These are phyloP conservation scores for Heliconius congener DNA, from an alignment of 1,140 invertebrate genomes.

Conservation along the genomic window DNA sequence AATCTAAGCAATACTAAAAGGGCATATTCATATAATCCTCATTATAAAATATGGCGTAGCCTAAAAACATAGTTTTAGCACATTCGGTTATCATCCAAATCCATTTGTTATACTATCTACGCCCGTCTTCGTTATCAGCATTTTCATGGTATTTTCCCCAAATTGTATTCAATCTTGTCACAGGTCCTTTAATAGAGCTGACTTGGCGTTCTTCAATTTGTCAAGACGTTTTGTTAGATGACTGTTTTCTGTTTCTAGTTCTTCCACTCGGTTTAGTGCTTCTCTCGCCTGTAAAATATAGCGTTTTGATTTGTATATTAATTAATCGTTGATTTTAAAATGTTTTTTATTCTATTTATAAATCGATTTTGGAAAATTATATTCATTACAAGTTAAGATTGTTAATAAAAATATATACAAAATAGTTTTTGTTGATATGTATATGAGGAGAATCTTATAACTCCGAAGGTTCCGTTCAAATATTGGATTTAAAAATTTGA, in stretches of 20 bases:
- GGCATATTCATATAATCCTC: neutral
- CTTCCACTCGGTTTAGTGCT: slow-evolving; percentile 96
- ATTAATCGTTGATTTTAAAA: neutral
- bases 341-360: neutral
- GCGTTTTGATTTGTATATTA: neutral
- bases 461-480: no score
- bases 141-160: neutral
- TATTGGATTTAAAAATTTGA: no score
- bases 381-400: neutral
- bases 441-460: neutral
- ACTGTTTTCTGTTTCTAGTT: slow-evolving; percentile 97
- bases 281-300: slow-evolving; percentile 90
- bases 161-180: slow-evolving; percentile 79
- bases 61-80: neutral
- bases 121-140: neutral
- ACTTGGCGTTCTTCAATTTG: slow-evolving; percentile 98
- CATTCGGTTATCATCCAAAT: slow-evolving; percentile 3
- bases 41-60: neutral
- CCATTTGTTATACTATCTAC: slow-evolving; percentile 7
- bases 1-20: no score
- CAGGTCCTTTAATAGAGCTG: slow-evolving; percentile 93
- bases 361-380: neutral
- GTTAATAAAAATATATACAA: neutral
- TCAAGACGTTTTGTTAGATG: slow-evolving; percentile 98
- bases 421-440: neutral